These are phyloP conservation scores for Diceros bicornis DNA, from an alignment of 2,797 vertebrate species.

Conservation along the genomic window DNA sequence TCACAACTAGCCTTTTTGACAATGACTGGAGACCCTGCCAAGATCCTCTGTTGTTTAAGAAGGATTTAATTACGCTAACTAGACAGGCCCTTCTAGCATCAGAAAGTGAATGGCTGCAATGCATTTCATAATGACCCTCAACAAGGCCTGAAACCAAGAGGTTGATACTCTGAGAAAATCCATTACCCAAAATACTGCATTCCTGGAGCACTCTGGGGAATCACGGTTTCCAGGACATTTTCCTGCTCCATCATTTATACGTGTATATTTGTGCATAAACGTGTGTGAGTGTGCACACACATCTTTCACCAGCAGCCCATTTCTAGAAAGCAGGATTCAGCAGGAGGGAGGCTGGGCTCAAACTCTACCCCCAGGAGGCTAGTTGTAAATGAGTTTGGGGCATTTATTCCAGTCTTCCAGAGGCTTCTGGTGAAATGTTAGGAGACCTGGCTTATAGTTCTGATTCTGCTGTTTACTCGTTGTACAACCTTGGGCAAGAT, in stretches of 20 bases:
- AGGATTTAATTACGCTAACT: constrained; percentile 35
- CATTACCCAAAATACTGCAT: constrained; percentile 64
- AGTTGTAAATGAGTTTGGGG: constrained; percentile 3
- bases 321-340: constrained; percentile 52
- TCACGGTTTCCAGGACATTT: background rate
- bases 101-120: constrained; percentile 27
- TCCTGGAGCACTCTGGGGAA: constrained; percentile 30
- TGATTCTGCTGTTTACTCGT: background rate
- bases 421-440: constrained; percentile 11
- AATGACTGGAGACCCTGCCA: constrained; percentile 32
- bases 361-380: background rate
- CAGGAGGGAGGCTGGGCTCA: background rate
- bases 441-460: background rate
- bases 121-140: constrained; percentile 57
- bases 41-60: constrained; percentile 48
- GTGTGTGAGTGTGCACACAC: background rate
- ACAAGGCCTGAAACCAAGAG: constrained; percentile 64
- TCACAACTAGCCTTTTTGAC: constrained; percentile 38
- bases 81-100: background rate
- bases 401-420: constrained; percentile 44
- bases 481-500: background rate
- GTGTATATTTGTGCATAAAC: background rate
- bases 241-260: background rate
- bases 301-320: background rate
- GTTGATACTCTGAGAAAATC: constrained; percentile 69